Base-by-base conservation (phyloP, 2,888 invertebrate genomes). In the Idaea biselata region DNA sequence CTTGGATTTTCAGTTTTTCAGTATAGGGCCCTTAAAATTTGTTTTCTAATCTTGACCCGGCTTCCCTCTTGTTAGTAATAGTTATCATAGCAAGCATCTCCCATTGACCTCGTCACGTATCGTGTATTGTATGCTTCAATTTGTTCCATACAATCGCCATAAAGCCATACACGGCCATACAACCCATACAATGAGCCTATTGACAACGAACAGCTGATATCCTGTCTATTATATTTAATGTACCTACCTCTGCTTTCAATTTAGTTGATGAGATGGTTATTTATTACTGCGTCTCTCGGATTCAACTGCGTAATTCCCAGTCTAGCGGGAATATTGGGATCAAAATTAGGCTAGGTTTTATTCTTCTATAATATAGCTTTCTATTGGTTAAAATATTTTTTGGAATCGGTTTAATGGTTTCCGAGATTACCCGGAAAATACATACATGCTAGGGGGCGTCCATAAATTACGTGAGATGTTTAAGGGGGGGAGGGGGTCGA, bases 161-260 rank as follows among this genome's bases (percentile, higher is more conserved):
- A 44, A 44, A 44, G 44, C 44, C 44, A 44, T 44, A 11, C 44
- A 44, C 44, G 44, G 44, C 44, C 14, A 44, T 11, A 44, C 61
- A 63, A 11, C 59, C 59, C 62, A 54, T 62, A 72, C 71, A 71
- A 69, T 68, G 57, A 59, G 65, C 54, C 59, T 55, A 62, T 64
- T 31, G 18, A 64, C 58, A 62, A 64, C 32, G 44, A 59, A 55
- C 65, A 63, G 70, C 67, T 70, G 68, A 71, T 72, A 72, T 66
- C 68, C 68, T 63, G 63, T 58, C 16, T 58, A 17, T 55, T 16
- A 55, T 55, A 7, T 17, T 11, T 3, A 25, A 5, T 25, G 5
- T 25, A 14, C 11, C 3, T 44, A 44, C 44, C n/a, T n/a, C n/a
- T 44, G 44, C 44, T 44, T 44, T 44, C 44, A 44, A 44, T 7